phyloP scores from a whole-genome alignment of 2,888 invertebrate species.

The Spilosoma lubricipeda region DNA sequence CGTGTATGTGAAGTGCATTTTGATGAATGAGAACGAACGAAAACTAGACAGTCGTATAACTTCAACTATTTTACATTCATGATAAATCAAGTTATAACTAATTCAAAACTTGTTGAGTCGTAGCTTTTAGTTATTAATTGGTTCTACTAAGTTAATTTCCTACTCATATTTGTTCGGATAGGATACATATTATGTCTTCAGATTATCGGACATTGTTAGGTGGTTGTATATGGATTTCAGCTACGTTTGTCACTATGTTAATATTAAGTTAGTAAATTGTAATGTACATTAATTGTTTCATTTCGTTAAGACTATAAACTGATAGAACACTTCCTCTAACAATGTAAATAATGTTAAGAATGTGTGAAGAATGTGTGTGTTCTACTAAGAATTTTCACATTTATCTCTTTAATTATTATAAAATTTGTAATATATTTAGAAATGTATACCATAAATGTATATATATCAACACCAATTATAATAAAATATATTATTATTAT shows the following conservation, averaged over 20 bases:
- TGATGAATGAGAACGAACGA: constrained; percentile 63
- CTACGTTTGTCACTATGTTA: neutral
- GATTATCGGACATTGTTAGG: constrained; percentile 29
- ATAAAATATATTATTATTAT: no score
- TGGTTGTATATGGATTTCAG: constrained; percentile 18
- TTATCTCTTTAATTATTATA: no score
- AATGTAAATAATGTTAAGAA: no score
- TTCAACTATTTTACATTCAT: constrained; percentile 6
- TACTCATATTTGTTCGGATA: constrained; percentile 35
- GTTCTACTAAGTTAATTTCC: constrained; percentile 25
- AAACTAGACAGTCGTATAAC: constrained; percentile 60
- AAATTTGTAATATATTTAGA: no score
- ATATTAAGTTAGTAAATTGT: neutral
- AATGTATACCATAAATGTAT: no score
- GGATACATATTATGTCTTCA: constrained; percentile 36
- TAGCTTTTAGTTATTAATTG: constrained; percentile 16
- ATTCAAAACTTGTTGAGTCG: constrained; percentile 31
- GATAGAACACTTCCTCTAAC: neutral
- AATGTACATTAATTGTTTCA: neutral
- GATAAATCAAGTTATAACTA: constrained; percentile 41
- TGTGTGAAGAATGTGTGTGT: neutral
- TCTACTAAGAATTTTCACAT: neutral
- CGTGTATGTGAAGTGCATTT: constrained; percentile 56
- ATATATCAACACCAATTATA: no score
- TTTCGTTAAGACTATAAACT: neutral